Evolutionary conservation across 2,888 invertebrate species (phyloP).

Genomic region (Synanthedon myopaeformis): DNA sequence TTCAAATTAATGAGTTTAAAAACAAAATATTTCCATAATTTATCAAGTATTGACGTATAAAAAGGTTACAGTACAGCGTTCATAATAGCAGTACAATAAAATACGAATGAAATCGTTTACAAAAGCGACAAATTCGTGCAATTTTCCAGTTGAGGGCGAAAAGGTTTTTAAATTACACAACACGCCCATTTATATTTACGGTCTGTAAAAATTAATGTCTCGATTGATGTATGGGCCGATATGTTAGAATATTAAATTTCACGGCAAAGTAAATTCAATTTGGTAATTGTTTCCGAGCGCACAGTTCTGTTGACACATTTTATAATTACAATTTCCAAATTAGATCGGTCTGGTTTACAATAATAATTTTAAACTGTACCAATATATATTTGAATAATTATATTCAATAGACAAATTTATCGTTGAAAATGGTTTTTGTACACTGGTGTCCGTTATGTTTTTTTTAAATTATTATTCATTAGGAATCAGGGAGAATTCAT

Average conservation of each 20-base stretch:
- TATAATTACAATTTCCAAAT: no score
- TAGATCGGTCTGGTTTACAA: no score
- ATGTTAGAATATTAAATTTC: neutral
- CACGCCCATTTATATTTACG: conserved; percentile 27
- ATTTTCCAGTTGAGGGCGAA: conserved; percentile 11
- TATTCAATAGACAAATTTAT: no score
- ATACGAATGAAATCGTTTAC: conserved; percentile 30
- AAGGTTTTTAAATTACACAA: conserved; percentile 8
- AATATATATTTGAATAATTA: no score
- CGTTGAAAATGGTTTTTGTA: no score
- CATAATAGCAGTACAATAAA: conserved; percentile 23
- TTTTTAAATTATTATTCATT: no score
- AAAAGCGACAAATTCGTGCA: conserved; percentile 25
- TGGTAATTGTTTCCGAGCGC: neutral
- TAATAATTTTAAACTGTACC: no score
- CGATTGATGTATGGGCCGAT: neutral
- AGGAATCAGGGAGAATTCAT: no score
- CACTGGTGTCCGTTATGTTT: no score
- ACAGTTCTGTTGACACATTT: neutral
- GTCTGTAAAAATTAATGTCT: conserved; percentile 25
- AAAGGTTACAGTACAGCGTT: conserved; percentile 15
- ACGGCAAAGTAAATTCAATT: neutral
- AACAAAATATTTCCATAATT: no score
- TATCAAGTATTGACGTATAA: conserved; percentile 12
- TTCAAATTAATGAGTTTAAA: no score